Base-by-base conservation (phyloP, 2,888 invertebrate genomes). In the Eustalomyia histrio region DNA sequence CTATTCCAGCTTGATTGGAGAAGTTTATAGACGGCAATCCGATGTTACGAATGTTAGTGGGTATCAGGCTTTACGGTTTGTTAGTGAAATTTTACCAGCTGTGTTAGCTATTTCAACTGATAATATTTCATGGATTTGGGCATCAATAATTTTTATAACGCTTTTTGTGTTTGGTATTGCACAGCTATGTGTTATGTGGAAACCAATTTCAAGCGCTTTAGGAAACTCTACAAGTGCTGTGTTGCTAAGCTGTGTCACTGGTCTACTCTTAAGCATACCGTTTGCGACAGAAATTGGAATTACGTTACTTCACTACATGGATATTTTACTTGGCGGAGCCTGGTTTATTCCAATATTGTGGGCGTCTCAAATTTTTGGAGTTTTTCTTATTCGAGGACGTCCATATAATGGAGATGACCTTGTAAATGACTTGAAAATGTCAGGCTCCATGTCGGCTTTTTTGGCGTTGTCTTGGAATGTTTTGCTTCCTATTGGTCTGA, bases 71-170 rank as follows among this genome's bases (percentile, higher is more conserved):
- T 90, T 97, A 74, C 93, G 97, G 76, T 92, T 97, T 75, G 94
- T 96, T 12, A 97, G 96, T n/a, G 97, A 97, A 91, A 90, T 97
- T n/a, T 95, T 97, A 83, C 97, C 97, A 0, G 95, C 97, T 0
- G 95, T 96, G 0, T 92, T 97, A 33, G 95, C 96, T 0, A 91
- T 95, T 24, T 90, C 96, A 0, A 92, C 94, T 55, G 93, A 94
- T 75, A 92, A 94, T 88, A 91, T 97, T 6, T 96, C 97, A 0
- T 96, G 97, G 67, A 95, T 96, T 83, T 97, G 97, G 97, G 95
- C 96, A 0, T 95, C 96, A 10, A 92, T 97, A 61, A 96, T 97
- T 87, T 97, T 96, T 90, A 94, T 95, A 87, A 94, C 95, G 84
- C 92, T 97, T 76, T 95, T 97, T 83, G 92, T 96, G 86, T 96